These are phyloP conservation scores for Argyresthia goedartella DNA, from an alignment of 2,888 invertebrate species.

Conservation along the genomic window DNA sequence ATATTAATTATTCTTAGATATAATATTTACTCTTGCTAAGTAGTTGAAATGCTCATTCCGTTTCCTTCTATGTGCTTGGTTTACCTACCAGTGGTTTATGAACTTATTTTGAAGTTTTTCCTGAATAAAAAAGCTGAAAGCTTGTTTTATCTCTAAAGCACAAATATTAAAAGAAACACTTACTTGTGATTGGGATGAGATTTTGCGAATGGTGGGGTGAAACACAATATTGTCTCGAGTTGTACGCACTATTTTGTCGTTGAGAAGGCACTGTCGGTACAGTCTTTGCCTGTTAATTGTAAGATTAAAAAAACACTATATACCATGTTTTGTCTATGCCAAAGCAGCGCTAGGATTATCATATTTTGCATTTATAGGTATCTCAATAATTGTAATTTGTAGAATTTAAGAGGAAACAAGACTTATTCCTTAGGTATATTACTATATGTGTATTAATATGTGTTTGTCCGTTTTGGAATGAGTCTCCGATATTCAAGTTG, in stretches of 20 bases:
- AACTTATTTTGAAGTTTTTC: slow-evolving; percentile 1
- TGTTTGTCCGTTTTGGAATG: slow-evolving; percentile 49
- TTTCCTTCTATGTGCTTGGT: neutral
- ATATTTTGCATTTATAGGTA: slow-evolving; percentile 70
- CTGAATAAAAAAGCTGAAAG: neutral
- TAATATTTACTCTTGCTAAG: slow-evolving; percentile 16
- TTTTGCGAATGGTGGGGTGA: too few species aligned
- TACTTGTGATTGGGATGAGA: neutral
- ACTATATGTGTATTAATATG: slow-evolving; percentile 37
- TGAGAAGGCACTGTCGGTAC: too few species aligned
- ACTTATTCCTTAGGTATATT: slow-evolving; percentile 59
- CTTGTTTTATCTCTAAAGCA: neutral
- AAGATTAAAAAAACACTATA: slow-evolving; percentile 8
- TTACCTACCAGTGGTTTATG: neutral
- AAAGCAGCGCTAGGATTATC: slow-evolving; percentile 70
- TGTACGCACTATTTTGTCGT: too few species aligned
- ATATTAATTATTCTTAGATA: slow-evolving; percentile 39
- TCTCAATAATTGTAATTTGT: slow-evolving; percentile 62
- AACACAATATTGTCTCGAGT: too few species aligned
- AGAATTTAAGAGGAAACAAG: slow-evolving; percentile 58
- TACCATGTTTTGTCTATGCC: slow-evolving; percentile 71
- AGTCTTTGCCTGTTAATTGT: neutral
- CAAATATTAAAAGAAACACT: neutral
- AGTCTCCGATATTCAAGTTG: slow-evolving; percentile 42
- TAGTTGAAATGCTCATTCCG: slow-evolving; percentile 24